These are phyloP conservation scores for Stratiolaelaps scimitus DNA, from an alignment of 1,140 invertebrate genomes.

Conservation along the genomic window DNA sequence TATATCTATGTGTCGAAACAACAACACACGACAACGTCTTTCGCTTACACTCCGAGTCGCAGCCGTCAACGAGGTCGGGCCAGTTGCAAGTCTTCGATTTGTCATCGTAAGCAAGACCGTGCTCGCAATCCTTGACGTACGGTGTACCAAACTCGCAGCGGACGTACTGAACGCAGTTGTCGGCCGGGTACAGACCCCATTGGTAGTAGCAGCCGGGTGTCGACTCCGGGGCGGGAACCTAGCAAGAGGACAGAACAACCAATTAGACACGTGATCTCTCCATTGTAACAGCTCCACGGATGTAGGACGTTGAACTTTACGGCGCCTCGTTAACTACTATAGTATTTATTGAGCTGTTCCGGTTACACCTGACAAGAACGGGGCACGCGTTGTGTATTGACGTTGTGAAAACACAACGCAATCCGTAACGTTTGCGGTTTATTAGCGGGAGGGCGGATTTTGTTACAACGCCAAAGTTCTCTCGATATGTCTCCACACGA, in stretches of 20 bases:
- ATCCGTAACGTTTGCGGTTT: no score
- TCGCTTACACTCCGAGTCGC: constrained; percentile 64
- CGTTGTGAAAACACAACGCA: no score
- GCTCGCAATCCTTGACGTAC: constrained; percentile 59
- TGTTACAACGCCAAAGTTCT: no score
- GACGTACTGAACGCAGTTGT: constrained; percentile 69
- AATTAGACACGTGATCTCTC: not conserved
- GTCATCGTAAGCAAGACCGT: constrained; percentile 70
- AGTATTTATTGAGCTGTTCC: no score
- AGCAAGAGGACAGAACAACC: not conserved
- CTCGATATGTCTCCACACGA: no score
- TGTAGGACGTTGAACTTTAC: no score
- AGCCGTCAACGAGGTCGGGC: constrained; percentile 68
- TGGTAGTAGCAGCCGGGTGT: constrained; percentile 57
- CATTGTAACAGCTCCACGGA: not conserved
- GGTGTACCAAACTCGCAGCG: constrained; percentile 71
- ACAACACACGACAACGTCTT: not conserved
- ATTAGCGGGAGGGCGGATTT: no score
- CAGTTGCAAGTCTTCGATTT: constrained; percentile 78
- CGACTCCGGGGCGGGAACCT: constrained; percentile 4
- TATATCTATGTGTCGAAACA: not conserved
- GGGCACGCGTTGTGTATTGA: no score
- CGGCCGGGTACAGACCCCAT: constrained; percentile 65
- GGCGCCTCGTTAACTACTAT: no score
- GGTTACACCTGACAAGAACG: no score